phyloP scores from a whole-genome alignment of 2,888 invertebrate genomes.

The Trissoscelio sp. region DNA sequence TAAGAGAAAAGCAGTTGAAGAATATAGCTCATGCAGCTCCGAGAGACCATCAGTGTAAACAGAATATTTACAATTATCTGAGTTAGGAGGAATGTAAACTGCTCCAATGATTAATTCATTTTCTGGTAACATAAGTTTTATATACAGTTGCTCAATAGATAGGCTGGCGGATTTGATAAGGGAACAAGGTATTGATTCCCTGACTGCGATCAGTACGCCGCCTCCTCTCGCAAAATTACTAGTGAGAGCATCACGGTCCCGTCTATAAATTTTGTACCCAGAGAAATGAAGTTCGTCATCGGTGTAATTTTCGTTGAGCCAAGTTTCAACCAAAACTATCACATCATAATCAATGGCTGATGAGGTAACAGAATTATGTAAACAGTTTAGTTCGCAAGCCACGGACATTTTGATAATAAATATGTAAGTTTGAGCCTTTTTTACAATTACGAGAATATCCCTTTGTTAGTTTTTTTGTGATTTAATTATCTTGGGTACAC shows the following conservation, averaged over 20 bases:
- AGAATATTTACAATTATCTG: background rate
- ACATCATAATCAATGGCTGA: background rate
- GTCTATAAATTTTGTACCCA: background rate
- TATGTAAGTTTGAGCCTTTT: background rate
- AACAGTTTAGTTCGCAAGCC: background rate
- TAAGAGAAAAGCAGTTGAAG: background rate
- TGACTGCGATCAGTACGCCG: background rate
- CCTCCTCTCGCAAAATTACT: background rate
- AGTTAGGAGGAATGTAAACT: background rate
- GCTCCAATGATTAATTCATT: background rate
- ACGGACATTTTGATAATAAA: background rate
- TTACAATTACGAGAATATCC: background rate
- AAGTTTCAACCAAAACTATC: background rate
- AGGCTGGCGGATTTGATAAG: background rate
- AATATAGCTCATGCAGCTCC: background rate
- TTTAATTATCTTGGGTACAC: background rate
- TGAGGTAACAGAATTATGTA: background rate
- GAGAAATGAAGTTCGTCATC: background rate
- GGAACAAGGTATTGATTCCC: background rate
- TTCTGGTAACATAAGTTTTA: background rate
- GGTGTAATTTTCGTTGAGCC: background rate
- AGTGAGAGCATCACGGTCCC: background rate
- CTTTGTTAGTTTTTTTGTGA: background rate
- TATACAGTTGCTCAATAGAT: background rate
- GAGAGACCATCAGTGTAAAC: background rate